Evolutionary conservation across 2,113 vertebrate species (phyloP).

Genomic region (Gymnocephalus cernua): DNA sequence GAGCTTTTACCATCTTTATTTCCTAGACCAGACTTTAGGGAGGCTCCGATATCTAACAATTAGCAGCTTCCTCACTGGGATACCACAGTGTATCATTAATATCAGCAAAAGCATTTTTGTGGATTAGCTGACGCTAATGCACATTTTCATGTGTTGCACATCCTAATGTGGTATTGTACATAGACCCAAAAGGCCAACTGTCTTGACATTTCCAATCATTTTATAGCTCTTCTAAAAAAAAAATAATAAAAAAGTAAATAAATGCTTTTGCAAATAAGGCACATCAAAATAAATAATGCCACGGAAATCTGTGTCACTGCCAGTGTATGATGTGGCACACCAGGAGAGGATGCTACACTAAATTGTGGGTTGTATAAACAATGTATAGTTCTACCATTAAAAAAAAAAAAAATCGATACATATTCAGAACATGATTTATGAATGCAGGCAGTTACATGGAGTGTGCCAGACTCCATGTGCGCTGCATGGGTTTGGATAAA

Average conservation of each 20-base stretch:
- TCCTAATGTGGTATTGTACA: background rate
- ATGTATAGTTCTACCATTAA: slow-evolving; percentile 47
- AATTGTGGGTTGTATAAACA: slow-evolving; percentile 41
- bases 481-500: slow-evolving; percentile 60
- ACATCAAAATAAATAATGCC: background rate
- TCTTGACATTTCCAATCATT: background rate
- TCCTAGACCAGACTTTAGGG: slow-evolving; percentile 67
- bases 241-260: background rate
- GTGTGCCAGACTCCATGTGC: slow-evolving; percentile 57
- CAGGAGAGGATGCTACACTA: slow-evolving; percentile 15
- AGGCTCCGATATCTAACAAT: slow-evolving; percentile 67
- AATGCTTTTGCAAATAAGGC: background rate
- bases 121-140: slow-evolving; percentile 39
- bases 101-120: slow-evolving; percentile 49
- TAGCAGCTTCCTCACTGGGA: slow-evolving; percentile 56
- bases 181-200: background rate
- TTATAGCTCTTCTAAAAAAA: background rate
- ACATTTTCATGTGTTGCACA: slow-evolving; percentile 10
- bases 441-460: slow-evolving; percentile 47
- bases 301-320: background rate
- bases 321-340: background rate
- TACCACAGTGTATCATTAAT: slow-evolving; percentile 62
- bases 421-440: slow-evolving; percentile 72
- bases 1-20: slow-evolving; percentile 71
- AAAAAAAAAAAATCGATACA: slow-evolving; percentile 66